Evolutionary conservation across 2,888 invertebrate species (phyloP), one percentile per base, ranked within the genome.

Genomic region (Gastracanthus pulcherrimus): DNA sequence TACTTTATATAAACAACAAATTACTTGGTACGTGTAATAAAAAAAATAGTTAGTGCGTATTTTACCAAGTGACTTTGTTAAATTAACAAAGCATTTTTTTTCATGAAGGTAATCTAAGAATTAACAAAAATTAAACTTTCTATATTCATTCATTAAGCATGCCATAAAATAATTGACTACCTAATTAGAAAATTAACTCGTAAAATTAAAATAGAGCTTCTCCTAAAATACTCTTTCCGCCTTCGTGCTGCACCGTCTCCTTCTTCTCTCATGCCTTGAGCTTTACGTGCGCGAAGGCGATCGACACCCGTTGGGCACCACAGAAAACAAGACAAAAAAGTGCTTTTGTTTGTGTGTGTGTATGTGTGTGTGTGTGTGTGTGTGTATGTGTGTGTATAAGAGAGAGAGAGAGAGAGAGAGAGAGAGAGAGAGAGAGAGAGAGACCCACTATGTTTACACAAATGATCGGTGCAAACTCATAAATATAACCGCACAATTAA

Each of bases 401-500:
- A n/a, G n/a, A n/a, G n/a, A n/a, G n/a, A n/a, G n/a, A n/a, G n/a
- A n/a, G n/a, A n/a, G n/a, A n/a, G n/a, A n/a, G n/a, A n/a, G n/a
- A n/a, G n/a, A n/a, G n/a, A 55, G 11, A n/a, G 11, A 55, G 1
- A 13, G 23, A 9, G 26, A 36, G 16, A 62, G 34, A 62, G 51
- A 23, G 23, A 4, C 9, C 74, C 69, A 74, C 77, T 81, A 62
- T 87, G 85, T 88, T 88, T 86, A 85, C 86, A 85, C 85, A 86
- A 87, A 88, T 87, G 86, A 88, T 88, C 85, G 84, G 82, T 81
- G 85, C 85, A 87, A 86, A 87, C 87, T 86, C 86, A 87, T 87
- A 87, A 88, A 88, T 87, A 88, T 87, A 87, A 87, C 85, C 84
- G 86, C 86, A 87, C 86, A 87, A 88, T 88, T 88, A 87, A 86